Evolutionary conservation across 2,888 invertebrate genomes (phyloP), one percentile per base, ranked within the genome.

Genomic region (Drosophila anomalipes): DNA sequence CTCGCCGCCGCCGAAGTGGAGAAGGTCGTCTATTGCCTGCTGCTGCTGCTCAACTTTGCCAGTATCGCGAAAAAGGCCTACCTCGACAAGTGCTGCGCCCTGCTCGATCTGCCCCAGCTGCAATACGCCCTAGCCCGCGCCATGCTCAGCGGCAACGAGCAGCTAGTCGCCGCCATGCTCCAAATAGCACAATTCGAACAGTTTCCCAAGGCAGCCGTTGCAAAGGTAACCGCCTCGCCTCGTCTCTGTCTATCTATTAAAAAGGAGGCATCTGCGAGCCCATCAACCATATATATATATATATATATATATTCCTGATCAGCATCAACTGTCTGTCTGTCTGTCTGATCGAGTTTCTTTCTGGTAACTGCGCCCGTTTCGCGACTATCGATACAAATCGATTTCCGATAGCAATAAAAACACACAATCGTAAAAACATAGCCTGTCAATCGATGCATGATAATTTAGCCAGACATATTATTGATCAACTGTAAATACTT

Each of bases 41-140:
- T 91, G 37, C 69, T 93, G 63, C 75, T 93, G 1, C 91, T 92
- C 0, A 92, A 92, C 47, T 92, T 93, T 61, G 92, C 92, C 0
- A 88, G 89, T 62, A 92, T 93, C 35, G 92, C 93, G 1, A 93
- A 93, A 68, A 93, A 92, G 66, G 92, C 92, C 14, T 93, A 93
- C 63, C 84, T 91, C 64, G 92, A 91, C 49, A 93, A 93, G 73
- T 91, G 93, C 59, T 89, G 91, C 65, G 70, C 83, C 0, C 70
- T 93, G 16, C 77, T 93, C 57, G 91, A 91, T 49, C 72, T 81
- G 77, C 81, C 91, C 26, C 93, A 92, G 78, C 84, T 93, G 64
- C 93, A 93, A 64, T 90, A 87, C 49, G 89, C 91, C 4, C 75
- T 93, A n/a, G 93, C 93, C 1, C 89, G 91, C 9, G 92, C 92